Percentiles rank a stretch among this genome's conserved stretches.
These are phyloP conservation scores for Agelastica alni DNA, from an alignment of 2,888 invertebrate genomes.

Conservation along the genomic window DNA sequence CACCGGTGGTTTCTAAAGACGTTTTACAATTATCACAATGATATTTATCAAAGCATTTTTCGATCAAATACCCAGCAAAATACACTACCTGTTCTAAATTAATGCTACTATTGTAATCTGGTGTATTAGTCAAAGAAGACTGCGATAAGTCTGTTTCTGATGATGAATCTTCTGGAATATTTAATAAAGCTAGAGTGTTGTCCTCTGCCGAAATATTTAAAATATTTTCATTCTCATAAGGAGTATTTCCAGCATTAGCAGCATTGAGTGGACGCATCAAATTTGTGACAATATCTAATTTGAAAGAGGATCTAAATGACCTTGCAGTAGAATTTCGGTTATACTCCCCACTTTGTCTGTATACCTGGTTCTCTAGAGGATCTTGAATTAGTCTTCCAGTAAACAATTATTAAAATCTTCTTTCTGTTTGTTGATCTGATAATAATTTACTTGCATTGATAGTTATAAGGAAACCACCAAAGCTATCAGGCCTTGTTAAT, in stretches of 20 bases:
- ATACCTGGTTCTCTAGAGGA: not conserved
- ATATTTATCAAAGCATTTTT: not conserved
- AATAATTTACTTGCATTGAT: not conserved
- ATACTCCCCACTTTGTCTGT: too few species aligned
- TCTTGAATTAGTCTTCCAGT: constrained; percentile 6
- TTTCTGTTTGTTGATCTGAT: constrained; percentile 2
- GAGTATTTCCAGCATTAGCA: too few species aligned
- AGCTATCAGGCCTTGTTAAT: constrained; percentile 9
- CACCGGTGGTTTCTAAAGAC: not conserved
- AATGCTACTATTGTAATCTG: too few species aligned
- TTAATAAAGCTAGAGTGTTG: not conserved
- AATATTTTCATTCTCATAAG: not conserved
- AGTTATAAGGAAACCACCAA: not conserved
- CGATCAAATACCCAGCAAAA: constrained; percentile 7
- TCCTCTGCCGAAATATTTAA: not conserved
- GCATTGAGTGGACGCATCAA: too few species aligned
- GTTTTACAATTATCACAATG: not conserved
- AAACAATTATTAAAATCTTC: not conserved
- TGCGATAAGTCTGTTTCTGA: too few species aligned
- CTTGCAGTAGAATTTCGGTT: too few species aligned
- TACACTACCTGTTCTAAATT: too few species aligned
- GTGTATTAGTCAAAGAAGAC: too few species aligned
- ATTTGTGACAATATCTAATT: too few species aligned
- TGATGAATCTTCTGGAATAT: too few species aligned
- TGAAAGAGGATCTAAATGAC: too few species aligned